phyloP scores from a whole-genome alignment of 64 coral and sea anemone genomes.

The Pocillopora verrucosa region DNA sequence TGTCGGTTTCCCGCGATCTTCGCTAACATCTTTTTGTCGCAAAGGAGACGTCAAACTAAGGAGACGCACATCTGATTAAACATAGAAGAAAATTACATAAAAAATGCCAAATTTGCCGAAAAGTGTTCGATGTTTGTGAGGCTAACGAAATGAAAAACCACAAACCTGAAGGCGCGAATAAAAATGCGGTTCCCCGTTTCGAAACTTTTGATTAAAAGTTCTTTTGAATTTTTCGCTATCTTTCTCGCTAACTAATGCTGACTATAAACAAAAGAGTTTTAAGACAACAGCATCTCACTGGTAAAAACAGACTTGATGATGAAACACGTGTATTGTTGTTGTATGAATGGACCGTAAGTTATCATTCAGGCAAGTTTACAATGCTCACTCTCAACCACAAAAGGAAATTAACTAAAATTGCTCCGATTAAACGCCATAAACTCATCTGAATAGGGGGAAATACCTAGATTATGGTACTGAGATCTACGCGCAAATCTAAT shows the following conservation, averaged over 20 bases:
- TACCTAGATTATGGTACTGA: not conserved
- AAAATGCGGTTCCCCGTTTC: not conserved
- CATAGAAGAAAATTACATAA: constrained; percentile 16
- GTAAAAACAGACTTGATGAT: not conserved
- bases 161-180: not conserved
- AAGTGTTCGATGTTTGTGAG: not conserved
- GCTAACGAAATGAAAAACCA: not conserved
- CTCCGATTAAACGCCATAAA: not conserved
- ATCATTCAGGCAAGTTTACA: constrained; percentile 11
- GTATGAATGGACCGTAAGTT: constrained; percentile 31
- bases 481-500: not conserved
- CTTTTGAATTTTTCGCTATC: not conserved
- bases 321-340: constrained; percentile 5
- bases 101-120: constrained; percentile 9
- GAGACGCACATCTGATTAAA: constrained; percentile 19
- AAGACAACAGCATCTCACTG: not conserved
- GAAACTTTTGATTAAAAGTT: not conserved
- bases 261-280: constrained; percentile 3
- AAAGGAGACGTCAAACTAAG: constrained; percentile 1
- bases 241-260: not conserved
- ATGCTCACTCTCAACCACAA: not conserved
- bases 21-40: not conserved
- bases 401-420: constrained; percentile 37
- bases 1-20: constrained; percentile 14
- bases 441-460: not conserved